Conservation (phyloP, 2,113 vertebrate genomes). For the Neomonachus schauinslandi region DNA sequence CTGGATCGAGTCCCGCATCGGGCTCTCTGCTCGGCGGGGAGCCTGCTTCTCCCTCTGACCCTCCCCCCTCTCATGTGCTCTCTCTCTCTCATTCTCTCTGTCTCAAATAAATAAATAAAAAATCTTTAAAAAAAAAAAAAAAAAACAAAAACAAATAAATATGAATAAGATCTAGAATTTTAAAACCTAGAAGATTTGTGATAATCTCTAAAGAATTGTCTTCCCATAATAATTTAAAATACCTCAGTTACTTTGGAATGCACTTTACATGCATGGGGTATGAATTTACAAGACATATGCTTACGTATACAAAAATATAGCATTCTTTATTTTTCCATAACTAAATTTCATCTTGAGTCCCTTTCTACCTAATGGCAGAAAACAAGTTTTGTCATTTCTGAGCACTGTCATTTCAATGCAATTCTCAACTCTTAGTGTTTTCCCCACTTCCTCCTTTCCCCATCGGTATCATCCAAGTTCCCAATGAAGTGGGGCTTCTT, state of each 20-base stretch:
- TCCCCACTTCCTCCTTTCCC: not conserved
- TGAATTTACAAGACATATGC: not conserved
- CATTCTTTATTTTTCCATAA: not conserved
- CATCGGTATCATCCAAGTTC: not conserved
- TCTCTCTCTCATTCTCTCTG: no score
- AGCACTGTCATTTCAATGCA: not conserved
- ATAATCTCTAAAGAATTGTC: not conserved
- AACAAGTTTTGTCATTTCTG: not conserved
- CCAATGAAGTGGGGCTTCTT: not conserved
- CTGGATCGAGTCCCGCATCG: no score
- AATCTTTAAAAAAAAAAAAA: no score
- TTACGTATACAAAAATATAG: not conserved
- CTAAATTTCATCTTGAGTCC: not conserved
- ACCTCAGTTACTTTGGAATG: not conserved
- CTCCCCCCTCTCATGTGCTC: no score
- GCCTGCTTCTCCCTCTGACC: no score
- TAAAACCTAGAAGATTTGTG: not conserved
- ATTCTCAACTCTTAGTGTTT: not conserved
- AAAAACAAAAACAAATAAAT: no score
- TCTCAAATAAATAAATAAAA: no score
- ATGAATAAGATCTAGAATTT: not conserved
- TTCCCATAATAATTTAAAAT: not conserved
- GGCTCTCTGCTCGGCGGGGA: no score
- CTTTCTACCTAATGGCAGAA: not conserved
- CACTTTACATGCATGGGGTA: not conserved